Conservation (phyloP, 2,113 vertebrate species). For the Spea bombifrons region DNA sequence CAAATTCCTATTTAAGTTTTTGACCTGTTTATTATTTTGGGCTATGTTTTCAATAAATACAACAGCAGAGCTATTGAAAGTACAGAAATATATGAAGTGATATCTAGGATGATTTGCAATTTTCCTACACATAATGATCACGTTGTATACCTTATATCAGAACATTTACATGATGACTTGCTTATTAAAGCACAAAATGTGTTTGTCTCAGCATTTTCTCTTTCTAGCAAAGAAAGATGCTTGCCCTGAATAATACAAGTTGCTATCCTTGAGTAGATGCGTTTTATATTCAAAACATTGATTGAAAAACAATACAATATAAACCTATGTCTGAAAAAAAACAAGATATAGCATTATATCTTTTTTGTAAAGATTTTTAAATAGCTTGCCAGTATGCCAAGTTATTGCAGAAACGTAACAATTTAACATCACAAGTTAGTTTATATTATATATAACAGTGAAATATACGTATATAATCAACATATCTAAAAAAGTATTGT, state of each 20-base stretch:
- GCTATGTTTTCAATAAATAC: conserved; percentile 22
- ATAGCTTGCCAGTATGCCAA: too few species aligned
- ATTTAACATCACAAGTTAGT: too few species aligned
- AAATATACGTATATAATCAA: too few species aligned
- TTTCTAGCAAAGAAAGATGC: conserved; percentile 8
- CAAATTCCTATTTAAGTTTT: conserved; percentile 3
- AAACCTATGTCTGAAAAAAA: neutral
- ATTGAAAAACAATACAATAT: conserved; percentile 3
- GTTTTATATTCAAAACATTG: conserved; percentile 11
- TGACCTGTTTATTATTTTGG: conserved; percentile 20
- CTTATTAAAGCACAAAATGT: conserved; percentile 30
- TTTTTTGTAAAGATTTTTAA: too few species aligned
- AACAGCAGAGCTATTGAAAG: neutral
- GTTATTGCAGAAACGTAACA: too few species aligned
- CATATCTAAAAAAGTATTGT: too few species aligned
- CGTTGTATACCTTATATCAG: conserved; percentile 18
- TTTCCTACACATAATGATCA: conserved; percentile 34
- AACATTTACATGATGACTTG: conserved; percentile 36
- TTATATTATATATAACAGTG: too few species aligned
- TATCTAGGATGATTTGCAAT: conserved; percentile 20
- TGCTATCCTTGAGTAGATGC: conserved; percentile 10
- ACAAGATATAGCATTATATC: neutral
- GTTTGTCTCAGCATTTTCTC: conserved; percentile 34
- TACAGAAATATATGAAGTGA: conserved; percentile 11
- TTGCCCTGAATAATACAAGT: conserved; percentile 12